These are phyloP conservation scores for Orussus abietinus DNA, from an alignment of 1,140 invertebrate species.

Conservation along the genomic window DNA sequence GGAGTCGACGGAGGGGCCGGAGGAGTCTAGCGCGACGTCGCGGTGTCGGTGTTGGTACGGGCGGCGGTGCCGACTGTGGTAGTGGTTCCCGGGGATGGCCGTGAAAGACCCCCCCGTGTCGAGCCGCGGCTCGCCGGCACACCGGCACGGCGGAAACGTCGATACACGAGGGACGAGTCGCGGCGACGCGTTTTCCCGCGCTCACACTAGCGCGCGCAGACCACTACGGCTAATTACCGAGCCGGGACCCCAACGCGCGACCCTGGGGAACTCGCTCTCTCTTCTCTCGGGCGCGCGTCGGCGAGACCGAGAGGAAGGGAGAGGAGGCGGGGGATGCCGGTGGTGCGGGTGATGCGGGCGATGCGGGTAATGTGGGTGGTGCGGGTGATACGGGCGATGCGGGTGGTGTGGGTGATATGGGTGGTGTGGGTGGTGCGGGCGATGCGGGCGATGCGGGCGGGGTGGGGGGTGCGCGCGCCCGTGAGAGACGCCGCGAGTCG, in stretches of 20 bases:
- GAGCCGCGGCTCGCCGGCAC: no score
- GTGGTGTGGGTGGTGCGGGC: no score
- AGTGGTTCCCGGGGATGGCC: constrained; percentile 8
- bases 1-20: constrained; percentile 11
- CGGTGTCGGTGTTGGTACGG: constrained; percentile 10
- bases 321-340: not conserved
- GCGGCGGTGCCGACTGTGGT: constrained; percentile 8
- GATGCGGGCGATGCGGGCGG: not conserved
- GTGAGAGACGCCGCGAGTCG: no score
- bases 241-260: constrained; percentile 23
- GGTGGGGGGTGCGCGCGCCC: constrained; percentile 10
- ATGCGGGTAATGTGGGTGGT: constrained; percentile 5
- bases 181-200: constrained; percentile 37
- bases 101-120: no score
- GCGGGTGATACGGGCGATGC: no score
- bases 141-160: no score
- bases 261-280: constrained; percentile 19
- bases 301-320: not conserved
- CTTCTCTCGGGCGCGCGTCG: constrained; percentile 10
- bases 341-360: constrained; percentile 10
- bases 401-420: no score
- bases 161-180: constrained; percentile 18
- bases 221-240: constrained; percentile 46
- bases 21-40: constrained; percentile 7
- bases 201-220: constrained; percentile 38